Percentiles rank a stretch among this genome's conserved stretches.
Conservation (phyloP, 2,113 vertebrate genomes). For the Equus quagga region DNA sequence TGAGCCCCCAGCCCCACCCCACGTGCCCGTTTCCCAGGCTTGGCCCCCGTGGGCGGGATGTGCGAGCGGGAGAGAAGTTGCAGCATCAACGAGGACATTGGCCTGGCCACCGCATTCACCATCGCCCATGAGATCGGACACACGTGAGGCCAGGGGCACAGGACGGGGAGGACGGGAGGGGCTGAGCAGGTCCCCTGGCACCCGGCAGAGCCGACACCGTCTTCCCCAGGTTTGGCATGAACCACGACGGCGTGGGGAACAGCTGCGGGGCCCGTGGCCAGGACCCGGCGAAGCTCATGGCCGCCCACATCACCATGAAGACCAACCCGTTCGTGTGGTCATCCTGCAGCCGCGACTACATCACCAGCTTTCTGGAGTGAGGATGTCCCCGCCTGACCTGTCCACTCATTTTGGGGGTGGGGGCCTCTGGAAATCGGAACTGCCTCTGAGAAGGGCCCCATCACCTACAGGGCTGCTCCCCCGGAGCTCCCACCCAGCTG, state of each 20-base stretch:
- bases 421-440: background rate
- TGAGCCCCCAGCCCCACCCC: background rate
- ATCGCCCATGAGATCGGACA: slow-evolving; percentile 99
- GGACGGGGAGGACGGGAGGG: background rate
- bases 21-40: slow-evolving; percentile 85
- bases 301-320: slow-evolving; percentile 99
- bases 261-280: slow-evolving; percentile 95
- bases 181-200: accelerated
- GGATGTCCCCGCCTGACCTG: slow-evolving; percentile 52
- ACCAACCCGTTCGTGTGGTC: slow-evolving; percentile 99
- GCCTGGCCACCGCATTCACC: slow-evolving; percentile 98
- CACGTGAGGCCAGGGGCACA: slow-evolving; percentile 90
- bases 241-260: slow-evolving; percentile 98
- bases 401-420: background rate
- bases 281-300: slow-evolving; percentile 99
- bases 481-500: background rate
- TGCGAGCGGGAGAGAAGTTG: slow-evolving; percentile 98
- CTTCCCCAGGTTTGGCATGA: slow-evolving; percentile 96
- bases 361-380: slow-evolving; percentile 99
- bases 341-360: slow-evolving; percentile 98
- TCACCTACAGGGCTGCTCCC: accelerated
- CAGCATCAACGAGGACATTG: slow-evolving; percentile 99
- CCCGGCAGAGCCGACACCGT: background rate
- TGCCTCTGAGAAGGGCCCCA: background rate
- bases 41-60: slow-evolving; percentile 98